Evolutionary conservation across 2,113 vertebrate species (phyloP).

Genomic region (Maccullochella peelii): DNA sequence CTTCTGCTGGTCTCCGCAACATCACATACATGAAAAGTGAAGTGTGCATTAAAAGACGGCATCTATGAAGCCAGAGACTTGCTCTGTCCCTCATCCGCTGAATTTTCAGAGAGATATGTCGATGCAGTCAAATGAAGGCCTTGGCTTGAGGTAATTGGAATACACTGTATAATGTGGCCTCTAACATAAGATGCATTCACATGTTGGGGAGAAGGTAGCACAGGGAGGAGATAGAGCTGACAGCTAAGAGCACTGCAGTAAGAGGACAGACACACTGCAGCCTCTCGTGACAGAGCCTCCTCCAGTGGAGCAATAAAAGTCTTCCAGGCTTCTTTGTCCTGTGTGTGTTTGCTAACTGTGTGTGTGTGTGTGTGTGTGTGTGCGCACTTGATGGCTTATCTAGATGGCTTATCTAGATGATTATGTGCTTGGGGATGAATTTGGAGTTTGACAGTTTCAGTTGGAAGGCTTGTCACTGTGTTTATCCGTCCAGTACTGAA

Average conservation of each 20-base stretch:
- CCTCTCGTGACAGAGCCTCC: constrained; percentile 35
- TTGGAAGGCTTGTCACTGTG: constrained; percentile 30
- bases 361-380: constrained; percentile 6
- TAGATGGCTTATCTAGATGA: constrained; percentile 7
- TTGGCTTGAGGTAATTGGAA: constrained; percentile 29
- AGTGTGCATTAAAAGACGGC: constrained; percentile 26
- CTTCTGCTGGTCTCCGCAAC: constrained; percentile 19
- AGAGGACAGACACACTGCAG: constrained; percentile 49
- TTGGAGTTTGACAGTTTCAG: constrained; percentile 41
- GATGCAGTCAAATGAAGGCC: constrained; percentile 5
- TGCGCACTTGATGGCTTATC: neutral
- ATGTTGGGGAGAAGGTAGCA: constrained; percentile 1
- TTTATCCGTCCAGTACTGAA: constrained; percentile 49
- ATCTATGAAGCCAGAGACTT: constrained; percentile 27
- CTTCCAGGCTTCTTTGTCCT: constrained; percentile 31
- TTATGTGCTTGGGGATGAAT: constrained; percentile 18
- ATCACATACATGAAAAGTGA: constrained; percentile 38
- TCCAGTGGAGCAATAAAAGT: constrained; percentile 37
- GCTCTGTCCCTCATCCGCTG: constrained; percentile 7
- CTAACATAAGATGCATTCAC: constrained; percentile 24
- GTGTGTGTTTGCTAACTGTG: neutral
- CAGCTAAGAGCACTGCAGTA: constrained; percentile 44
- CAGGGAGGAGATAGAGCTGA: constrained; percentile 23
- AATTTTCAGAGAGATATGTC: constrained; percentile 29
- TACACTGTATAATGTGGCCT: constrained; percentile 13